These are phyloP conservation scores for Papilio machaon DNA, from an alignment of 1,140 invertebrate species.

Conservation along the genomic window DNA sequence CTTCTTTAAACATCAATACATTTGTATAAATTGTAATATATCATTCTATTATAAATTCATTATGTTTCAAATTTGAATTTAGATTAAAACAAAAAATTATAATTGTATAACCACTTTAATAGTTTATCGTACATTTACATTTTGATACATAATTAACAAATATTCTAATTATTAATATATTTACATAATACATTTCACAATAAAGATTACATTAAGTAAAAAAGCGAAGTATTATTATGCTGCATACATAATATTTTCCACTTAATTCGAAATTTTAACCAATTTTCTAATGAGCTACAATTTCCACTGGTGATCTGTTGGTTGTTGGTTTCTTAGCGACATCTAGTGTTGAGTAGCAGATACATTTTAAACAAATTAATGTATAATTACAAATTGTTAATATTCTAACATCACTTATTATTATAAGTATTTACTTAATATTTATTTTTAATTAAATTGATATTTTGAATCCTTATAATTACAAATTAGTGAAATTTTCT, in stretches of 20 bases:
- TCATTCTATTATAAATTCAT: no score
- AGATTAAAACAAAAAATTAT: not conserved
- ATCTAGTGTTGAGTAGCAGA: conserved; percentile 40
- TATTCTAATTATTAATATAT: not conserved
- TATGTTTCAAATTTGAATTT: not conserved
- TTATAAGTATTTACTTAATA: not conserved
- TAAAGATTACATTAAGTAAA: not conserved
- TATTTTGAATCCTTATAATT: not conserved
- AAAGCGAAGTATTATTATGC: not conserved
- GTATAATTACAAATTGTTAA: not conserved
- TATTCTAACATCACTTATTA: not conserved
- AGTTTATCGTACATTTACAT: not conserved
- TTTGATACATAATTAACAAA: not conserved
- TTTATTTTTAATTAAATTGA: not conserved
- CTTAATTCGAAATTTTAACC: not conserved
- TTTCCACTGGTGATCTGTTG: not conserved
- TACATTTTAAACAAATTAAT: not conserved
- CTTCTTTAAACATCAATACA: no score
- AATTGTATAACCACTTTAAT: not conserved
- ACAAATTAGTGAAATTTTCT: not conserved
- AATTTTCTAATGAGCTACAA: not conserved
- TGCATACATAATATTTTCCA: not conserved
- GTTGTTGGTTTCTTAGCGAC: conserved; percentile 37
- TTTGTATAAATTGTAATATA: no score
- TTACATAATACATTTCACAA: not conserved